These are phyloP conservation scores for Petroica traversi DNA, from an alignment of 2,113 vertebrate species.

Conservation along the genomic window DNA sequence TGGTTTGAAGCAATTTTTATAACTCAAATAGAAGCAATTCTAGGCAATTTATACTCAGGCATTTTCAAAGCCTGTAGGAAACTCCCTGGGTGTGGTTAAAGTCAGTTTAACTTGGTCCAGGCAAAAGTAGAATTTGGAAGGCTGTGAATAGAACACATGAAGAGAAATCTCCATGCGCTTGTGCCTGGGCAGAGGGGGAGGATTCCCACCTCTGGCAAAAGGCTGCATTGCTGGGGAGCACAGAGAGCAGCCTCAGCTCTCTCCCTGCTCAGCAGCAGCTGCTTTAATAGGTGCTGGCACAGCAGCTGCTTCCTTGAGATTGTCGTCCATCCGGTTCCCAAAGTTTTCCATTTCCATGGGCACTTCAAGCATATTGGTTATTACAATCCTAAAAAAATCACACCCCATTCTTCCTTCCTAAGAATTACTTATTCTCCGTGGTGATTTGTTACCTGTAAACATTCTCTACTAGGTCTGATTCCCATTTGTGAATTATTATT, in stretches of 20 bases:
- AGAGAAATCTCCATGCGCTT: not conserved
- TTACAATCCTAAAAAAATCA: not conserved
- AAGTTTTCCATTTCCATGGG: not conserved
- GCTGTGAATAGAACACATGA: not conserved
- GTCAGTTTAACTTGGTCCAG: not conserved
- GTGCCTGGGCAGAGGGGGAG: not conserved
- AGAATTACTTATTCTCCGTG: not conserved
- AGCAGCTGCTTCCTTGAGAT: not conserved
- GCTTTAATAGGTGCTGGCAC: no score
- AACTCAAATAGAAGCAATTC: not conserved
- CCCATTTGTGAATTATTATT: not conserved
- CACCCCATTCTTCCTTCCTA: not conserved
- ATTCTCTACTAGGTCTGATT: not conserved
- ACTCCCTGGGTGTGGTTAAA: not conserved
- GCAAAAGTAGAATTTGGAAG: not conserved
- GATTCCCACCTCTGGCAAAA: not conserved
- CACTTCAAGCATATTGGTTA: not conserved
- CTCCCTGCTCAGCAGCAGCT: not conserved
- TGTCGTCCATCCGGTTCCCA: fast-evolving
- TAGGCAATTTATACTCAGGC: not conserved
- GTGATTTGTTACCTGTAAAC: not conserved
- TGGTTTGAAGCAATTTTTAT: not conserved
- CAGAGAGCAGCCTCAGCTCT: not conserved
- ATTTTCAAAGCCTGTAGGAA: not conserved
- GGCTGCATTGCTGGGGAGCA: not conserved